Conservation (phyloP, 2,888 invertebrate species). For the Kuschelorhynchus macadamiae region DNA sequence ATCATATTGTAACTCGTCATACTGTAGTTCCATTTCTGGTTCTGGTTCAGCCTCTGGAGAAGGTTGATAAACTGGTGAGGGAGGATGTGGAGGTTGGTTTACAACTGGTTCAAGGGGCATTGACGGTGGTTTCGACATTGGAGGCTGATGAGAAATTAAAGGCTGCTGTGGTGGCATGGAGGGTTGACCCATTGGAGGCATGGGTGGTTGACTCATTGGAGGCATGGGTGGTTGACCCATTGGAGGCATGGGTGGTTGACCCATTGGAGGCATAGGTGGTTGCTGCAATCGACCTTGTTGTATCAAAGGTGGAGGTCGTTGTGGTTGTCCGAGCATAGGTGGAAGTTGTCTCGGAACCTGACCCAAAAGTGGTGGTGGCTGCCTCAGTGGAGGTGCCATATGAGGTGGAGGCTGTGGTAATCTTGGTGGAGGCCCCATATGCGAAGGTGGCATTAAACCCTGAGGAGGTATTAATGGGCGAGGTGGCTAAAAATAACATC, state of each 20-base stretch:
- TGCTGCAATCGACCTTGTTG: neutral
- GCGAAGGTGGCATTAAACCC: neutral
- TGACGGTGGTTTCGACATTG: neutral
- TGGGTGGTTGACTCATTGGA: neutral
- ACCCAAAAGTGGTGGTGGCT: slow-evolving; percentile 26
- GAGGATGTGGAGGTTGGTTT: slow-evolving; percentile 21
- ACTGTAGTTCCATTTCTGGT: slow-evolving; percentile 15
- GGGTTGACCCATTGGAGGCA: slow-evolving; percentile 9
- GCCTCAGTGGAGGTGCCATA: slow-evolving; percentile 35
- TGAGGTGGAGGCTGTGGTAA: neutral
- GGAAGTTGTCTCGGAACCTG: slow-evolving; percentile 5
- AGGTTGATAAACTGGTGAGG: slow-evolving; percentile 6
- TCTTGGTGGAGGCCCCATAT: slow-evolving; percentile 12
- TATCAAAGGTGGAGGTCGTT: slow-evolving; percentile 31
- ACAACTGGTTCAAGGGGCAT: slow-evolving; percentile 3
- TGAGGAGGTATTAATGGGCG: slow-evolving; percentile 8
- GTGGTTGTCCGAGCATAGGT: neutral
- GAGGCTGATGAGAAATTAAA: no score
- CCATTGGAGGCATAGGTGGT: slow-evolving; percentile 1
- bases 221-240: slow-evolving; percentile 12
- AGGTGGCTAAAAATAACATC: no score
- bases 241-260: neutral
- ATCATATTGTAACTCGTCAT: slow-evolving; percentile 35
- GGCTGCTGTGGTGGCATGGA: slow-evolving; percentile 7
- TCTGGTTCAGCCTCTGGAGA: slow-evolving; percentile 35